These are phyloP conservation scores for Drosophila macrospina DNA, from an alignment of 2,888 invertebrate genomes.

Conservation along the genomic window DNA sequence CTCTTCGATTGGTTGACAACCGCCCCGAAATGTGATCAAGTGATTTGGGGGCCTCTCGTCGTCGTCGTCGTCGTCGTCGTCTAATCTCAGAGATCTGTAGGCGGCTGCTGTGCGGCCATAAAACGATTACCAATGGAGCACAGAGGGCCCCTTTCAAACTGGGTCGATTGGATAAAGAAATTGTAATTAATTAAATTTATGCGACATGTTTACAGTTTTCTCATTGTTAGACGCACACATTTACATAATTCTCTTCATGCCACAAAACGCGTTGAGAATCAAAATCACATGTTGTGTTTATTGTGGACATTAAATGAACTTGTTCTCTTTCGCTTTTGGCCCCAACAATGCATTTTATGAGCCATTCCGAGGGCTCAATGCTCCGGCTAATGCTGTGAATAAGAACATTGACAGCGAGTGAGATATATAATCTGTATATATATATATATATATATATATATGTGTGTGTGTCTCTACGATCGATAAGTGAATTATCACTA, in stretches of 20 bases:
- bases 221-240: conserved; percentile 64
- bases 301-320: conserved; percentile 58
- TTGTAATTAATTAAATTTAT: conserved; percentile 80
- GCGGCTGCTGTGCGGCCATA: conserved; percentile 77
- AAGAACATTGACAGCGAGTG: conserved; percentile 1
- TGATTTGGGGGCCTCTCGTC: conserved; percentile 58
- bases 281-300: conserved; percentile 72
- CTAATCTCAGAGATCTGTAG: conserved; percentile 73
- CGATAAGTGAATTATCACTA: conserved; percentile 38
- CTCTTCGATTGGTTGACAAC: conserved; percentile 61
- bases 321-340: conserved; percentile 42
- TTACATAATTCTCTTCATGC: conserved; percentile 70
- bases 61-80: conserved; percentile 28
- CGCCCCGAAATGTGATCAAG: conserved; percentile 63
- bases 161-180: conserved; percentile 80
- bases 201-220: conserved; percentile 80
- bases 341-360: conserved; percentile 55
- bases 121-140: conserved; percentile 57
- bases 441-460: no score
- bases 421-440: background rate
- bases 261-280: conserved; percentile 37
- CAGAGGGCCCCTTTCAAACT: conserved; percentile 33
- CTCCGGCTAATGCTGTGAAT: conserved; percentile 16
- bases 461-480: conserved; percentile 9
- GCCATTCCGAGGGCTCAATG: conserved; percentile 15